A percentile compares a stretch with the other conserved stretches of the same genome.
These are phyloP conservation scores for Megaptera novaeangliae DNA, from an alignment of 2,113 vertebrate genomes.

Conservation along the genomic window DNA sequence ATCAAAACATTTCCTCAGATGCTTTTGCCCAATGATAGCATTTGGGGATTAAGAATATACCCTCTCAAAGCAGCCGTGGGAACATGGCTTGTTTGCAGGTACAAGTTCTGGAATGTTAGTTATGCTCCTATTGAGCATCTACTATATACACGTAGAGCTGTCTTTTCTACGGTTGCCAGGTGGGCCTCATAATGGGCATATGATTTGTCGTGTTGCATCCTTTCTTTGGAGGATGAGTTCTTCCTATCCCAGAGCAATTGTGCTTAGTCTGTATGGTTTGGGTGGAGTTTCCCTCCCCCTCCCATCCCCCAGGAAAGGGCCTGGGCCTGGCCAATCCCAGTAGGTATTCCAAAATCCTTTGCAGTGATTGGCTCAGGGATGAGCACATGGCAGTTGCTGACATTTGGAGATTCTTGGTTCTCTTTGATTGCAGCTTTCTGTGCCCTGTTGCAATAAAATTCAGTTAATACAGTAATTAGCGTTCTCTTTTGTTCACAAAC, in stretches of 20 bases:
- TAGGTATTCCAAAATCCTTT: neutral
- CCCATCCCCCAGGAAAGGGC: neutral
- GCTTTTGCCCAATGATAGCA: neutral
- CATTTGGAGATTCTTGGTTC: neutral
- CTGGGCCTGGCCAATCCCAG: neutral
- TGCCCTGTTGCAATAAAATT: neutral
- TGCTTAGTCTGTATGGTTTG: neutral
- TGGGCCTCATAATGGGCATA: neutral
- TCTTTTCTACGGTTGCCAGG: neutral
- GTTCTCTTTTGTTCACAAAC: conserved; percentile 20
- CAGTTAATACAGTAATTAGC: conserved; percentile 1
- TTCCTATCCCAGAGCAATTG: neutral
- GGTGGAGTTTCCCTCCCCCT: neutral
- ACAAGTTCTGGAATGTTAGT: neutral
- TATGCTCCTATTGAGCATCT: neutral
- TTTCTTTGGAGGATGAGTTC: neutral
- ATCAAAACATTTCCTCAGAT: neutral
- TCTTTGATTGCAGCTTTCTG: neutral
- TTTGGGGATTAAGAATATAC: neutral
- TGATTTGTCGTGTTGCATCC: neutral
- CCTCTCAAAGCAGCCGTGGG: neutral
- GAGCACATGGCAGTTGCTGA: neutral
- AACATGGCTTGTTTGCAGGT: neutral
- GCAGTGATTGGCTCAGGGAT: neutral
- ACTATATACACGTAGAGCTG: neutral